A percentile compares a stretch with the other conserved stretches of the same genome.
Conservation (phyloP, 2,888 invertebrate species). For the Mesorhabditis belari region DNA sequence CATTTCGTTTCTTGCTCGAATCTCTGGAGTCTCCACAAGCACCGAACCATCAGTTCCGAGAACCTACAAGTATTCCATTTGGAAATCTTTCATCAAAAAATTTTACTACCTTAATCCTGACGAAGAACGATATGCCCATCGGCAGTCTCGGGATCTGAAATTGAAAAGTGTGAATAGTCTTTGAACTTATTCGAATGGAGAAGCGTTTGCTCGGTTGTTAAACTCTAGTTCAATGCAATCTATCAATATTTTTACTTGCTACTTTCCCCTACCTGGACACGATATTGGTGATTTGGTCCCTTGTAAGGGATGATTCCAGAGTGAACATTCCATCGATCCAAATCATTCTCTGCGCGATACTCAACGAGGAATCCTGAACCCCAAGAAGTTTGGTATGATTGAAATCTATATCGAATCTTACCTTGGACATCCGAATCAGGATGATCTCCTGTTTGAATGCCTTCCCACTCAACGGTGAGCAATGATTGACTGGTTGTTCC, state of each 20-base stretch:
- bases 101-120: constrained; percentile 42
- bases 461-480: constrained; percentile 53
- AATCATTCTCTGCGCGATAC: constrained; percentile 49
- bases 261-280: constrained; percentile 41
- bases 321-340: constrained; percentile 49
- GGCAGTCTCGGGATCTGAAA: constrained; percentile 49
- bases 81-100: neutral
- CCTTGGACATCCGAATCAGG: neutral
- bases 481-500: constrained; percentile 39
- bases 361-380: constrained; percentile 52
- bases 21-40: constrained; percentile 52
- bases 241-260: neutral
- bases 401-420: neutral
- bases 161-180: too few relatives aligned
- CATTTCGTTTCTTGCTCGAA: constrained; percentile 51
- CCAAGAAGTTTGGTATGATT: constrained; percentile 48
- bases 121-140: constrained; percentile 50
- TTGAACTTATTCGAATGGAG: too few relatives aligned
- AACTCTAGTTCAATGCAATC: neutral
- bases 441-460: constrained; percentile 46
- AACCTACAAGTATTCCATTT: constrained; percentile 10
- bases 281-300: constrained; percentile 52
- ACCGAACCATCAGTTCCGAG: constrained; percentile 50
- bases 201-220: neutral
- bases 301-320: constrained; percentile 53